Percentiles rank a stretch among this genome's conserved stretches.
Conservation (phyloP, 2,113 vertebrate species). For the Nothobranchius furzeri region DNA sequence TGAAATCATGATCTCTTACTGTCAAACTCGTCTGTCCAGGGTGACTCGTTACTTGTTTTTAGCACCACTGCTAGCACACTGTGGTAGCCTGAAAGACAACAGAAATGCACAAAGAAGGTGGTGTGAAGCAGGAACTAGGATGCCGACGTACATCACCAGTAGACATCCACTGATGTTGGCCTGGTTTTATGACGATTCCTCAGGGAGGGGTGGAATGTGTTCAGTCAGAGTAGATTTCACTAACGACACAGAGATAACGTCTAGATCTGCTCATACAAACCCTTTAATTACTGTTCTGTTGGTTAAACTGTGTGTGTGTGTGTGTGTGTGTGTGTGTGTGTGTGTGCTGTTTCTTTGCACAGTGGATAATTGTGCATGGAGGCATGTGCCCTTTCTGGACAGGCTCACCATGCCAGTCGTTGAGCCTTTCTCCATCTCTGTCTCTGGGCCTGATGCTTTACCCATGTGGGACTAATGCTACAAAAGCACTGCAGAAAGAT, state of each 20-base stretch:
- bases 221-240: constrained; percentile 48
- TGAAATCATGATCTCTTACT: constrained; percentile 79
- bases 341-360: constrained; percentile 61
- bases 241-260: constrained; percentile 46
- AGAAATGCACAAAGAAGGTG: constrained; percentile 13
- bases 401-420: constrained; percentile 67
- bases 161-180: constrained; percentile 23
- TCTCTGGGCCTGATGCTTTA: constrained; percentile 45
- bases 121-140: constrained; percentile 34
- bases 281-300: constrained; percentile 44
- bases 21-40: constrained; percentile 93
- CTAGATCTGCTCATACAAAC: constrained; percentile 19
- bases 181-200: constrained; percentile 42
- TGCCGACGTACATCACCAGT: constrained; percentile 26
- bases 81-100: constrained; percentile 82
- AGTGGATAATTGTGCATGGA: constrained; percentile 68
- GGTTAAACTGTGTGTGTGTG: constrained; percentile 55
- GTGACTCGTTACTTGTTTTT: constrained; percentile 81
- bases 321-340: constrained; percentile 32
- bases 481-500: constrained; percentile 53
- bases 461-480: constrained; percentile 62
- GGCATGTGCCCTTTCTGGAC: constrained; percentile 73
- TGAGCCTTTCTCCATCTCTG: constrained; percentile 24
- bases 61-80: constrained; percentile 86
- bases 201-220: constrained; percentile 18